phyloP scores from a whole-genome alignment of 2,888 invertebrate species.

The Spicauda simplicius region DNA sequence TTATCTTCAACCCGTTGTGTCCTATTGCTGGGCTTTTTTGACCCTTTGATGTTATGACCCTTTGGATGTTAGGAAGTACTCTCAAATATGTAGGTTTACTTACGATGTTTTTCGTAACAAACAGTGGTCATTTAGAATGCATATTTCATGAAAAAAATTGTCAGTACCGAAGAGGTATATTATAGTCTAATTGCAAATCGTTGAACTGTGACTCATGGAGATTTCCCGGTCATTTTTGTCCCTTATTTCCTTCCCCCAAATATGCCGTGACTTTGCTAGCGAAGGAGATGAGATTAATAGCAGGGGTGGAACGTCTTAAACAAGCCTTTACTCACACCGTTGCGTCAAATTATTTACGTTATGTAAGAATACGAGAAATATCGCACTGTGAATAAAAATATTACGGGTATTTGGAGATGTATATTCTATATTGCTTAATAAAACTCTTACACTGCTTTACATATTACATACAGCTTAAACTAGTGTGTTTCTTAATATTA shows the following conservation, averaged over 20 bases:
- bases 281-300: constrained; percentile 77
- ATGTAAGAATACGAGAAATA: constrained; percentile 4
- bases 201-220: not conserved
- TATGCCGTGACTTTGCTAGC: constrained; percentile 66
- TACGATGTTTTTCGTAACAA: too few relatives aligned
- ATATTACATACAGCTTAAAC: too few relatives aligned
- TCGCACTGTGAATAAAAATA: not conserved
- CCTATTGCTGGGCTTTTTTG: not conserved
- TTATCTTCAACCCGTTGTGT: not conserved
- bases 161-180: not conserved
- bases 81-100: not conserved
- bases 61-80: not conserved
- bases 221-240: constrained; percentile 59
- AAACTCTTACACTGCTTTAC: too few relatives aligned
- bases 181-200: not conserved
- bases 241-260: constrained; percentile 49
- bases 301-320: constrained; percentile 62
- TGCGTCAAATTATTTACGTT: constrained; percentile 27
- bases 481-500: too few relatives aligned
- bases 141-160: not conserved
- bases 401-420: not conserved
- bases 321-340: constrained; percentile 56
- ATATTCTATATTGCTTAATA: not conserved
- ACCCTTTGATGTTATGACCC: not conserved
- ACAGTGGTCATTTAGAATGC: too few relatives aligned